A percentile compares a stretch with the other conserved stretches of the same genome.
phyloP scores from a whole-genome alignment of 2,113 vertebrate genomes.

The Crotalus horridus region DNA sequence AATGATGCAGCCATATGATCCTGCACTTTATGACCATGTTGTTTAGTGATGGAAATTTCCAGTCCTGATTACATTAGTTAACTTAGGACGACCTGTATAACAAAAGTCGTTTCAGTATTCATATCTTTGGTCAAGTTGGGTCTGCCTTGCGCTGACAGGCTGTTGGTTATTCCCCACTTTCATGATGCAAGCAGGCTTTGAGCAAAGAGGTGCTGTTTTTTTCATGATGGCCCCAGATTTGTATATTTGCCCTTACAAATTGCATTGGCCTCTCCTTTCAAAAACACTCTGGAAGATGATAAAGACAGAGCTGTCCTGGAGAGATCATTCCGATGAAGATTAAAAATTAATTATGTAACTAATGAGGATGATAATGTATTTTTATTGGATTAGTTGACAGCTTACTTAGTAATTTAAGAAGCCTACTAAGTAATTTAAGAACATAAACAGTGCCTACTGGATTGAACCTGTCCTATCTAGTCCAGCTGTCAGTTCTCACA shows the following conservation, averaged over 20 bases:
- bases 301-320: not conserved
- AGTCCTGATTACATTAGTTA: not conserved
- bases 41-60: not conserved
- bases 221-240: not conserved
- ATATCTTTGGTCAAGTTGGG: not conserved
- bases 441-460: not conserved
- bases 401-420: not conserved
- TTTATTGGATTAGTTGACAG: too few relatives aligned
- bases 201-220: not conserved
- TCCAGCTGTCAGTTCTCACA: too few relatives aligned
- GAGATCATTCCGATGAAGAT: not conserved
- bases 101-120: not conserved
- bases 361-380: too few relatives aligned
- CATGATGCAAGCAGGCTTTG: not conserved
- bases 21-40: too few relatives aligned
- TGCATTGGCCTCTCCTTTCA: not conserved
- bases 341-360: too few relatives aligned
- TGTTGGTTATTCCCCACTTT: not conserved
- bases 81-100: not conserved
- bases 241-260: not conserved
- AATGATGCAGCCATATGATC: not conserved
- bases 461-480: too few relatives aligned
- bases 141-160: not conserved
- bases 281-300: not conserved
- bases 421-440: not conserved